These are phyloP conservation scores for Pseudachorutes palmiensis DNA, from an alignment of 1,140 invertebrate genomes.

Conservation along the genomic window DNA sequence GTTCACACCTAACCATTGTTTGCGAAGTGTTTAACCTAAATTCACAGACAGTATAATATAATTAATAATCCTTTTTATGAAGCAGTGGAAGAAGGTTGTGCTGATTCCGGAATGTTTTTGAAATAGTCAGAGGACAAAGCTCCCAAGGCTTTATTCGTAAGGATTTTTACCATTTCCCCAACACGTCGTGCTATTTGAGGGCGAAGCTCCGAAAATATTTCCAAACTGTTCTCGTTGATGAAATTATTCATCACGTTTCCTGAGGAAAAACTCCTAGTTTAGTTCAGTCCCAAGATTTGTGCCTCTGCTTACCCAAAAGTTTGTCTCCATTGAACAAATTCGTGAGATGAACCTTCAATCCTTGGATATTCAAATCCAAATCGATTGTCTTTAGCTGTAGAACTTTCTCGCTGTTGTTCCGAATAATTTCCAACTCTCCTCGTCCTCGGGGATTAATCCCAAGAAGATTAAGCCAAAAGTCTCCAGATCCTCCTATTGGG, in stretches of 20 bases:
- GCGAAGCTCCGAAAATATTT: conserved; percentile 39
- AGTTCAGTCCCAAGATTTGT: not conserved
- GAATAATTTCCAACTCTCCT: conserved; percentile 22
- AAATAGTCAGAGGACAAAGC: conserved; percentile 25
- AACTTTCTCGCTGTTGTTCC: conserved; percentile 16
- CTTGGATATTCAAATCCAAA: conserved; percentile 37
- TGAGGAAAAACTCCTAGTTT: conserved; percentile 17
- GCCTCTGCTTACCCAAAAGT: conserved; percentile 36
- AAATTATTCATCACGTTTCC: conserved; percentile 40
- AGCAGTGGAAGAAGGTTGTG: not conserved
- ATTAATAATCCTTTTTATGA: not conserved
- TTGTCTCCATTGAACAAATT: conserved; percentile 40
- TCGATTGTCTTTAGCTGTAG: conserved; percentile 35
- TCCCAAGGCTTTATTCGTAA: conserved; percentile 30
- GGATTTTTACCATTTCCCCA: conserved; percentile 22
- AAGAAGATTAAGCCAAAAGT: conserved; percentile 37
- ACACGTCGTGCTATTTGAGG: conserved; percentile 35
- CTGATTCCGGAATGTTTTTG: not conserved
- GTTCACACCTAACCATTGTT: too few relatives aligned
- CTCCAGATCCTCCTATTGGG: conserved; percentile 38
- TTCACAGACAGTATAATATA: not conserved
- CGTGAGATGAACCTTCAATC: conserved; percentile 39
- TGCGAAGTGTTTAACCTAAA: too few relatives aligned
- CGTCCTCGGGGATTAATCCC: conserved; percentile 17
- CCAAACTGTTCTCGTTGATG: conserved; percentile 39